Conservation (phyloP, 2,113 vertebrate genomes). For the Hyla sarda region DNA sequence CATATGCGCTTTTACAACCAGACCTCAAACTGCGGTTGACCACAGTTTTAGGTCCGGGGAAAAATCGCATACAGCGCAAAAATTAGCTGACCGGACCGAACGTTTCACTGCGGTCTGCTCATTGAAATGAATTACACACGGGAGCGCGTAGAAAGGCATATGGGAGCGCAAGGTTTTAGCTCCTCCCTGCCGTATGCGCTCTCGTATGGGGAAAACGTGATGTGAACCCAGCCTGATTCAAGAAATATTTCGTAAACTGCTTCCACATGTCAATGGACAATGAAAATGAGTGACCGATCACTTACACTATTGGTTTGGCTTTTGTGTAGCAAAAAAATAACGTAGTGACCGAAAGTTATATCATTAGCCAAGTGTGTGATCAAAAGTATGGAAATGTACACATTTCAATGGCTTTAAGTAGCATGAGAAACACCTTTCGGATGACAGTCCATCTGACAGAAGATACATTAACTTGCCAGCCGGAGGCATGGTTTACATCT, state of each 20-base stretch:
- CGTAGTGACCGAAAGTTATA: background rate
- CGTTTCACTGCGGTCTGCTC: too few species aligned
- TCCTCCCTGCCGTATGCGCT: too few species aligned
- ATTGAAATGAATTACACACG: too few species aligned
- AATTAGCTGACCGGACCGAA: too few species aligned
- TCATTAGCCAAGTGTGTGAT: background rate
- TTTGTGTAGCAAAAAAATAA: background rate
- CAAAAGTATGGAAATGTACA: background rate
- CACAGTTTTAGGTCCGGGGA: too few species aligned
- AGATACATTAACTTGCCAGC: background rate
- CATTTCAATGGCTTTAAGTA: slow-evolving; percentile 1
- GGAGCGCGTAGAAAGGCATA: too few species aligned
- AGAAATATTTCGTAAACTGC: background rate
- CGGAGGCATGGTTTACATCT: background rate
- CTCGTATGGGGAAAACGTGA: too few species aligned
- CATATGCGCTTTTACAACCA: too few species aligned
- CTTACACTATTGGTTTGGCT: background rate
- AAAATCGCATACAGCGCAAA: too few species aligned
- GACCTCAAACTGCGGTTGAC: too few species aligned
- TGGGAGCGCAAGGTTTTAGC: too few species aligned
- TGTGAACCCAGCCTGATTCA: too few species aligned
- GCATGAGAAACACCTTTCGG: background rate
- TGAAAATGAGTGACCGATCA: background rate
- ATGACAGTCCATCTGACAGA: background rate
- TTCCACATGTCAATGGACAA: background rate